Evolutionary conservation across 1,140 invertebrate species (phyloP).

Genomic region (Colletes gigas): DNA sequence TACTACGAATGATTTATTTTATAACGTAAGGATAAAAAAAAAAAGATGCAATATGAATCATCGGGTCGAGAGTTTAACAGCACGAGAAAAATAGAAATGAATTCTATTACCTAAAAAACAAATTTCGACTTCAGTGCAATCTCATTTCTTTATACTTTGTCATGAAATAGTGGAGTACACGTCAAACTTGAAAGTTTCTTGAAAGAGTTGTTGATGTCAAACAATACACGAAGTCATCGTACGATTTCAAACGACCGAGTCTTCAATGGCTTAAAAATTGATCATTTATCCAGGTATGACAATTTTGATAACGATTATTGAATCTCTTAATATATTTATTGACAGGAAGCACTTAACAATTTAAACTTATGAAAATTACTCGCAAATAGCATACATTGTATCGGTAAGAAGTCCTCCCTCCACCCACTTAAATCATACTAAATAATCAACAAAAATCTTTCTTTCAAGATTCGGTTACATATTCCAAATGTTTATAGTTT

Average conservation of each 20-base stretch:
- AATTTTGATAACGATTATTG: background rate
- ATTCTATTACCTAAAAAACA: slow-evolving; percentile 26
- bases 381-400: slow-evolving; percentile 33
- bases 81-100: background rate
- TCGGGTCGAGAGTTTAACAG: slow-evolving; percentile 4
- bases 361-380: slow-evolving; percentile 25
- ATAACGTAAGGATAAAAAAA: slow-evolving; percentile 15
- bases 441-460: slow-evolving; percentile 18
- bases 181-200: slow-evolving; percentile 18
- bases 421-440: slow-evolving; percentile 7
- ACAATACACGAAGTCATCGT: slow-evolving; percentile 5
- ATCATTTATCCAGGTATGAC: background rate
- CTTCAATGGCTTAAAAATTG: background rate
- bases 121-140: slow-evolving; percentile 1
- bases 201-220: slow-evolving; percentile 34
- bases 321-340: slow-evolving; percentile 4
- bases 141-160: slow-evolving; percentile 23
- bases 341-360: background rate
- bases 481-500: slow-evolving; percentile 6
- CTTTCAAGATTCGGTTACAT: background rate
- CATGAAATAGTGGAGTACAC: background rate
- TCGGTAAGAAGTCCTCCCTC: background rate
- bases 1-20: slow-evolving; percentile 18
- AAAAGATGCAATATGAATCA: slow-evolving; percentile 27
- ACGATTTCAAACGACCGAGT: background rate